Conservation (phyloP, 2,797 vertebrate species). For the Eospalax fontanierii region DNA sequence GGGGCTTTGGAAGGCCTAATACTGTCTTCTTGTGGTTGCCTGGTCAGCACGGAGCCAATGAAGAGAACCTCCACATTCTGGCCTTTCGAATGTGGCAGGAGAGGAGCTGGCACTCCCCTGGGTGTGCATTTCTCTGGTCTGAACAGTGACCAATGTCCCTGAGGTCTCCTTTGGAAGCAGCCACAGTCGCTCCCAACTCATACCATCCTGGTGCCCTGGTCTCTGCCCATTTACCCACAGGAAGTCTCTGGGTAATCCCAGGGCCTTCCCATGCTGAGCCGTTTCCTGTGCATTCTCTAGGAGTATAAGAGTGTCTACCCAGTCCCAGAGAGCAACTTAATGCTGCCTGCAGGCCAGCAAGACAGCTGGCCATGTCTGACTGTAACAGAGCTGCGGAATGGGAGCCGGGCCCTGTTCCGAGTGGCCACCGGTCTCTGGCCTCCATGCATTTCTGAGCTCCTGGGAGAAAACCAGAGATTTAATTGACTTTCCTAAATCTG, state of each 20-base stretch:
- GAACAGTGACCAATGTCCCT: background rate
- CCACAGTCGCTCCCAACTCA: background rate
- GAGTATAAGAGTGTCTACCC: background rate
- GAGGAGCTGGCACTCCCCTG: background rate
- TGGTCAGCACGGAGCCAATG: background rate
- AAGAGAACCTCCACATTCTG: background rate
- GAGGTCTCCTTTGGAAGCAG: constrained; percentile 31
- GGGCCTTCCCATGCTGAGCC: constrained; percentile 46
- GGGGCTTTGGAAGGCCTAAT: background rate
- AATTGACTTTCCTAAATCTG: constrained; percentile 65
- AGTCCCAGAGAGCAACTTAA: background rate
- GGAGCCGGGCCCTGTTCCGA: background rate
- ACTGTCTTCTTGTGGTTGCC: background rate
- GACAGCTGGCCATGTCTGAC: constrained; percentile 11
- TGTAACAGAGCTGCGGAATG: background rate
- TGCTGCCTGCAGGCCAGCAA: background rate
- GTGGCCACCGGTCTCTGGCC: constrained; percentile 45
- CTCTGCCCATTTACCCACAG: constrained; percentile 22
- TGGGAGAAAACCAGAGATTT: constrained; percentile 58
- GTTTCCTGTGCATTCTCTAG: constrained; percentile 70
- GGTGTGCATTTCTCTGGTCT: background rate
- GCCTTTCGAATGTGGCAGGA: background rate
- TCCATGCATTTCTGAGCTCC: constrained; percentile 6
- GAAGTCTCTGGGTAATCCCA: constrained; percentile 10
- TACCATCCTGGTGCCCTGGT: background rate